A percentile compares a stretch with the other conserved stretches of the same genome.
Evolutionary conservation across 92 coral and sea anemone genomes (phyloP).

Genomic region (Zoanthus sociatus): DNA sequence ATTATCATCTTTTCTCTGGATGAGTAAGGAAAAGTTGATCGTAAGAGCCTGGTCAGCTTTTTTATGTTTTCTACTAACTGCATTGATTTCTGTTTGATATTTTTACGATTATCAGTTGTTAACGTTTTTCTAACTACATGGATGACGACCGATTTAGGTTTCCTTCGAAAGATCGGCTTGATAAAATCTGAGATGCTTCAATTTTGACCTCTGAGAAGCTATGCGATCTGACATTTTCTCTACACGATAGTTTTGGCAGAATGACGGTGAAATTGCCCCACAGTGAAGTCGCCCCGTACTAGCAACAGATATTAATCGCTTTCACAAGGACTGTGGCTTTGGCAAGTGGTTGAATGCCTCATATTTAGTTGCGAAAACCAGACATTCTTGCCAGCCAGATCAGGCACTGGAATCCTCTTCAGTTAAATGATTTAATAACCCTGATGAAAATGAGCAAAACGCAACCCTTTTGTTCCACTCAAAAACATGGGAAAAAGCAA

Average conservation of each 20-base stretch:
- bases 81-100: neutral
- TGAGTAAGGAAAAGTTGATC: neutral
- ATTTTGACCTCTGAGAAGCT: conserved; percentile 22
- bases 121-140: conserved; percentile 23
- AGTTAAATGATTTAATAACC: conserved; percentile 24
- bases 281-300: neutral
- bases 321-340: conserved; percentile 56
- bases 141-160: conserved; percentile 12
- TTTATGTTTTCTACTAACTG: neutral
- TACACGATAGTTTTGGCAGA: conserved; percentile 10
- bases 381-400: conserved; percentile 69
- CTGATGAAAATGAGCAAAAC: conserved; percentile 14
- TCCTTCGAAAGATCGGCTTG: conserved; percentile 8
- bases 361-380: conserved; percentile 54
- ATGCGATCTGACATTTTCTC: conserved; percentile 1
- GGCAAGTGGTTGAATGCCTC: conserved; percentile 54
- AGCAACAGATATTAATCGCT: conserved; percentile 60
- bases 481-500: conserved; percentile 1
- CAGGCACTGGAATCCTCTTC: conserved; percentile 61
- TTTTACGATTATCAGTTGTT: conserved; percentile 16
- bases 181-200: conserved; percentile 15
- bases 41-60: neutral
- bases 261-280: neutral
- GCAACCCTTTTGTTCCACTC: conserved; percentile 26
- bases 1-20: conserved; percentile 23